Base-by-base conservation (phyloP, 2,797 vertebrate genomes). In the Calcarius lapponicus region DNA sequence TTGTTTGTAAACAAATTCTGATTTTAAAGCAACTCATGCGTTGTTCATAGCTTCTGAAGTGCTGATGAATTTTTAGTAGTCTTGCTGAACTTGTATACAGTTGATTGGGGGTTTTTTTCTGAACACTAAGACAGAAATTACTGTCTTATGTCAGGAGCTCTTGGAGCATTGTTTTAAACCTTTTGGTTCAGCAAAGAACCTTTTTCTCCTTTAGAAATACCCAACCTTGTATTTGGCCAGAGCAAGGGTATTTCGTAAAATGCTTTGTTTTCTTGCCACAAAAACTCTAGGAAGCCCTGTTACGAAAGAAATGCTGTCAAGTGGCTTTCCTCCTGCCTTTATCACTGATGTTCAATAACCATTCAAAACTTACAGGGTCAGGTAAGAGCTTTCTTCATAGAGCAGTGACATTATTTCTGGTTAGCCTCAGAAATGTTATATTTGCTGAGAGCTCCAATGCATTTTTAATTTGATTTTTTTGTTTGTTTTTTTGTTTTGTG, bases 331-430 rank as follows among this genome's bases (percentile, higher is more conserved):
- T 97, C 94, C 93, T 96, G 95, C 96, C 95, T 94, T 97, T 96
- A 80, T 96, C 96, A 94, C 86, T 97, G 96, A 96, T 96, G 96
- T 95, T 97, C 96, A 96, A 50, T 96, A 96, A 76, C 96, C 96
- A 96, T 97, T 97, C 96, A 97, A 97, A 97, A 97, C 95, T 97
- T 93, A 74, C 40, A 97, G 93, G 96, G 96, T 93, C 94, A 97
- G 96, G 96, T 97, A 97, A 97, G 96, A 97, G 91, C 88, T 95
- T 96, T 96, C 84, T 93, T 97, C 80, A 87, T 96, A 95, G 96
- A 97, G 95, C 92, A 97, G 96, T 96, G 95, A 85, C 88, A 61
- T 96, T 92, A 93, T 95, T 95, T 93, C 72, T 93, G 84, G 86
- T 82, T 95, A 97, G 93, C 83, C 90, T 94, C 91, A 43, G 0